Conservation (phyloP, 2,888 invertebrate genomes). For the Diloba caeruleocephala region DNA sequence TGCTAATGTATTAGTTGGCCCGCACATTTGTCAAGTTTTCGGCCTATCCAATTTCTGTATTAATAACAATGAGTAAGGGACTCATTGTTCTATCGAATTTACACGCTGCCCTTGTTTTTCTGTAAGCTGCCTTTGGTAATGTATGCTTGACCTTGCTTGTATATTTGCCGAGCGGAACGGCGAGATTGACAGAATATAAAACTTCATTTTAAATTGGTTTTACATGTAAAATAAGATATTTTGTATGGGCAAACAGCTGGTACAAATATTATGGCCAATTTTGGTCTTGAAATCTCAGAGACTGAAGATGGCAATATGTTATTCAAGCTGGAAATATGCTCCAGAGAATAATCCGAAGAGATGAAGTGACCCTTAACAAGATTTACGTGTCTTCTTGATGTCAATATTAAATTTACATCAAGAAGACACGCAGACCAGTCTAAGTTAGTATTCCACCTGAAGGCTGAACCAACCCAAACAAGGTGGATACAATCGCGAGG, state of each 20-base stretch:
- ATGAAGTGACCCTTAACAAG: conserved; percentile 9
- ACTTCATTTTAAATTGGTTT: conserved; percentile 18
- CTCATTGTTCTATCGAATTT: conserved; percentile 62
- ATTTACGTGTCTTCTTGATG: too few species aligned
- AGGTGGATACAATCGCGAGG: conserved; percentile 57
- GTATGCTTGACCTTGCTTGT: conserved; percentile 61
- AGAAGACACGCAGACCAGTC: conserved; percentile 22
- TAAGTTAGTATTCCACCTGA: conserved; percentile 60
- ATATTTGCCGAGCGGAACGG: conserved; percentile 56
- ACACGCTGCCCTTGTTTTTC: conserved; percentile 65
- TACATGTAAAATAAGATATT: conserved; percentile 20
- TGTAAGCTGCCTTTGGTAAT: conserved; percentile 56
- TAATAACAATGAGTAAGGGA: conserved; percentile 67
- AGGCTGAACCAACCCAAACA: conserved; percentile 61
- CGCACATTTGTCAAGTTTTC: conserved; percentile 64
- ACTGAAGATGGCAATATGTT: conserved; percentile 8
- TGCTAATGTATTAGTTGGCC: conserved; percentile 87
- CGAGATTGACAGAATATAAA: conserved; percentile 20
- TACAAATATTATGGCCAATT: conserved; percentile 6
- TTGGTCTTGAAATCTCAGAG: conserved; percentile 5
- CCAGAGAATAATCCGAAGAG: conserved; percentile 6
- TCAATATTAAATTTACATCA: conserved; percentile 28
- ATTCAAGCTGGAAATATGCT: conserved; percentile 11
- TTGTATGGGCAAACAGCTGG: neutral
- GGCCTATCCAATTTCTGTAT: conserved; percentile 78